Evolutionary conservation across 1,140 invertebrate genomes (phyloP).

Genomic region (Habropoda laboriosa): DNA sequence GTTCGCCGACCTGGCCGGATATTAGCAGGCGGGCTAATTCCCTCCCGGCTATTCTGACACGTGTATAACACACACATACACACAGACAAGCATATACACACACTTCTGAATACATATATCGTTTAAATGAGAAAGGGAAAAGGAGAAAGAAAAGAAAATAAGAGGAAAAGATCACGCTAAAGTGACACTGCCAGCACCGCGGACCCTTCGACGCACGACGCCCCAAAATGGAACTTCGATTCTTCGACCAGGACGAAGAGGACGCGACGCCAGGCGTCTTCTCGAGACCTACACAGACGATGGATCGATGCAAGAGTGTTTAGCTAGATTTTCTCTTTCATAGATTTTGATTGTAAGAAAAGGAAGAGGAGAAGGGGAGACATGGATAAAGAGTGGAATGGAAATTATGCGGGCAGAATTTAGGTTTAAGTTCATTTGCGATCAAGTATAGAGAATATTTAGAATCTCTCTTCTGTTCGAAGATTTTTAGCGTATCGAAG

Average conservation of each 20-base stretch:
- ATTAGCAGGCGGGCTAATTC: constrained; percentile 82
- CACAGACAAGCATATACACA: background rate
- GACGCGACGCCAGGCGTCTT: constrained; percentile 15
- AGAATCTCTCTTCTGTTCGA: background rate
- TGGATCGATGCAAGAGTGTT: background rate
- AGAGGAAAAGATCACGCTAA: constrained; percentile 50
- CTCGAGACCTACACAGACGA: constrained; percentile 35
- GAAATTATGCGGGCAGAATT: background rate
- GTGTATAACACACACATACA: constrained; percentile 4
- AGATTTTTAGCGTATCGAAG: background rate
- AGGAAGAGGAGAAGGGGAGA: no score
- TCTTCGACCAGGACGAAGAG: constrained; percentile 13
- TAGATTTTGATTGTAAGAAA: no score
- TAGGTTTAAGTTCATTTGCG: background rate
- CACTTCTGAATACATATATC: constrained; percentile 22
- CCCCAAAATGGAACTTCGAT: constrained; percentile 10
- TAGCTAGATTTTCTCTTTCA: background rate
- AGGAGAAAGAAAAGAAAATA: background rate
- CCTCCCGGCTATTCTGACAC: background rate
- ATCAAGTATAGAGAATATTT: background rate
- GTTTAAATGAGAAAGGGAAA: constrained; percentile 31
- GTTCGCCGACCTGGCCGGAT: constrained; percentile 96
- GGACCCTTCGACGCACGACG: constrained; percentile 52
- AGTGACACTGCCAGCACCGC: constrained; percentile 66
- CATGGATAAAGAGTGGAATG: no score